Percentiles rank a stretch among this genome's conserved stretches.
Conservation (phyloP, 2,797 vertebrate species). For the Coccyzus lansbergi region DNA sequence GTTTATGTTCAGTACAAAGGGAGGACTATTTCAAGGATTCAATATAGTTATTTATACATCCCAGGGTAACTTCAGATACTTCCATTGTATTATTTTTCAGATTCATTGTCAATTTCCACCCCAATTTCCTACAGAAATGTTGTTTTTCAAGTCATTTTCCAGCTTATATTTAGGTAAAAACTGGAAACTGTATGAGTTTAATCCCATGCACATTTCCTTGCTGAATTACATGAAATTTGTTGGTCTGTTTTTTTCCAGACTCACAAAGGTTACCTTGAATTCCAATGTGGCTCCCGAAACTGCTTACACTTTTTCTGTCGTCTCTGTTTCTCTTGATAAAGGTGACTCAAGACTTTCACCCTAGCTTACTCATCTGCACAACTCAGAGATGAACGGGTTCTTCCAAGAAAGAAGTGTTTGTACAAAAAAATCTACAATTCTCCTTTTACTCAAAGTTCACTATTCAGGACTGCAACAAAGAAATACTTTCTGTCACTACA, state of each 20-base stretch:
- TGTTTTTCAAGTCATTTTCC: background rate
- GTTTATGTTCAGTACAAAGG: background rate
- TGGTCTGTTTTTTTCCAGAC: background rate
- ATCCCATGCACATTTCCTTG: background rate
- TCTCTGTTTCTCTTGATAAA: background rate
- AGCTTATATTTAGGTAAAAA: background rate
- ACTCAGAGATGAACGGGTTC: background rate
- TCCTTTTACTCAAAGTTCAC: background rate
- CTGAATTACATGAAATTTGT: background rate
- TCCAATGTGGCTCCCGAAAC: background rate
- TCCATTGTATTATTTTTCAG: background rate
- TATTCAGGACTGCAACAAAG: background rate
- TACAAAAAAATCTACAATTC: background rate
- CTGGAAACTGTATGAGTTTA: background rate
- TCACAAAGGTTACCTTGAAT: background rate
- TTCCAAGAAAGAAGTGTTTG: background rate
- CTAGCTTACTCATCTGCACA: background rate
- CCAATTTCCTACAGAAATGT: background rate
- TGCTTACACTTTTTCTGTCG: background rate
- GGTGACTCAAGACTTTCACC: background rate
- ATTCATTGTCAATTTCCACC: background rate
- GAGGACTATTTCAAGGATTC: background rate
- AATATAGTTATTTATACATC: background rate
- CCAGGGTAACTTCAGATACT: background rate
- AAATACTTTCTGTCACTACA: background rate